Conservation (phyloP, 2,888 invertebrate genomes). For the Cephus rjabovi region DNA sequence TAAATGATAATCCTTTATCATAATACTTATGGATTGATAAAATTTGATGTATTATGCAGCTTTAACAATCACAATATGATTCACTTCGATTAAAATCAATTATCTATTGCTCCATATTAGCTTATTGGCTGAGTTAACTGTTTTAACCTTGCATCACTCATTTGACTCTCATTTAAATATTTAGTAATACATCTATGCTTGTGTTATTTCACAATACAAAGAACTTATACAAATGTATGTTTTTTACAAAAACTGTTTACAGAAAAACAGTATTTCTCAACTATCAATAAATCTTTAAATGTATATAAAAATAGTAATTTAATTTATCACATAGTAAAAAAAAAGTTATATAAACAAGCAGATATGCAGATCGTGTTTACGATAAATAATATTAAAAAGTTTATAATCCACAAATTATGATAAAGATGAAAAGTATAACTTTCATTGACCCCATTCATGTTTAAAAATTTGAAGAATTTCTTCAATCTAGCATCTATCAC, state of each 20-base stretch:
- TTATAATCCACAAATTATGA: neutral
- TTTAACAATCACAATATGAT: slow-evolving; percentile 13
- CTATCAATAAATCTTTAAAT: neutral
- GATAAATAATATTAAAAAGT: neutral
- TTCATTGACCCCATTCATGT: neutral
- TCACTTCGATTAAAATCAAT: slow-evolving; percentile 17
- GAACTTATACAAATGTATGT: neutral
- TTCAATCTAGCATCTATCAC: neutral
- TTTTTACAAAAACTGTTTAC: neutral
- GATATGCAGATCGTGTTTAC: neutral
- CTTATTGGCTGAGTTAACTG: slow-evolving; percentile 16
- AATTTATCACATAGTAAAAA: neutral
- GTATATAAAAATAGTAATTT: neutral
- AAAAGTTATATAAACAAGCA: neutral
- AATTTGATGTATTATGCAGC: neutral
- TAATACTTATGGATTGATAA: neutral
- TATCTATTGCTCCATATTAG: slow-evolving; percentile 16
- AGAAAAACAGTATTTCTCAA: neutral
- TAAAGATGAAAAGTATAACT: neutral
- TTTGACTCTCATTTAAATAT: slow-evolving; percentile 14
- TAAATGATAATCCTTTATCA: neutral
- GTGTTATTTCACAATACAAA: neutral
- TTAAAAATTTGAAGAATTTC: neutral
- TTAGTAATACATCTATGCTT: neutral
- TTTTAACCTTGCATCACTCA: slow-evolving; percentile 15